Conservation (phyloP, 2,113 vertebrate species). For the Zosterops borbonicus region DNA sequence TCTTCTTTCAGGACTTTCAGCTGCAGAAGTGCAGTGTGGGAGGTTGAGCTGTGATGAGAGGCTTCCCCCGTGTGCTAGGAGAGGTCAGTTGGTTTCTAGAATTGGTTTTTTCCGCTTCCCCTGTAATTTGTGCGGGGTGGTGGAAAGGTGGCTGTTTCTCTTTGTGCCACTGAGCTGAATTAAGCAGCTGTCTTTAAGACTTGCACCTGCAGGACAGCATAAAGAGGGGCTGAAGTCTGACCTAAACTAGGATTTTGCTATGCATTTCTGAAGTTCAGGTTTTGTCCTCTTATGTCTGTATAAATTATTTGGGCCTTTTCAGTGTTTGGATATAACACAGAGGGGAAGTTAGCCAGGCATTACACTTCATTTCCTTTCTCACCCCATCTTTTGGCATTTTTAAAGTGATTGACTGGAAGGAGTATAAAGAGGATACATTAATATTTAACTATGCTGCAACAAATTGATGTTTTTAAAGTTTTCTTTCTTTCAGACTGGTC, state of each 20-base stretch:
- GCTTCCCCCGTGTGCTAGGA: accelerated
- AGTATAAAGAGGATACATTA: constrained; percentile 66
- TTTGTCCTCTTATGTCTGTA: neutral
- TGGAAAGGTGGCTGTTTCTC: neutral
- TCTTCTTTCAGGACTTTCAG: neutral
- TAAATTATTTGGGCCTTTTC: neutral
- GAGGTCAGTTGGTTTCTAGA: neutral
- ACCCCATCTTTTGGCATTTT: constrained; percentile 30
- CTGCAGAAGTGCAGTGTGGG: neutral
- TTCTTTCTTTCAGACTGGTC: constrained; percentile 36
- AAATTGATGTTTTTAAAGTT: constrained; percentile 62
- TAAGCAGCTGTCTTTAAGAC: neutral
- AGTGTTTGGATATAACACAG: neutral
- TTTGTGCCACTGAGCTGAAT: neutral
- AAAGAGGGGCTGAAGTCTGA: neutral
- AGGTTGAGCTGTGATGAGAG: neutral
- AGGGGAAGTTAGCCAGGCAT: constrained; percentile 12
- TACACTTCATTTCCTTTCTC: constrained; percentile 52
- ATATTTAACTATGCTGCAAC: constrained; percentile 56
- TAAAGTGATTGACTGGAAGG: constrained; percentile 62
- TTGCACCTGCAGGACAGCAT: neutral
- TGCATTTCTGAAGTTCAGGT: neutral
- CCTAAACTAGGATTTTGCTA: neutral
- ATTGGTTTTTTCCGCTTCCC: neutral
- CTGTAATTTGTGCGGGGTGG: neutral